Conservation (phyloP, 1,140 invertebrate genomes). For the Theocolax elegans region DNA sequence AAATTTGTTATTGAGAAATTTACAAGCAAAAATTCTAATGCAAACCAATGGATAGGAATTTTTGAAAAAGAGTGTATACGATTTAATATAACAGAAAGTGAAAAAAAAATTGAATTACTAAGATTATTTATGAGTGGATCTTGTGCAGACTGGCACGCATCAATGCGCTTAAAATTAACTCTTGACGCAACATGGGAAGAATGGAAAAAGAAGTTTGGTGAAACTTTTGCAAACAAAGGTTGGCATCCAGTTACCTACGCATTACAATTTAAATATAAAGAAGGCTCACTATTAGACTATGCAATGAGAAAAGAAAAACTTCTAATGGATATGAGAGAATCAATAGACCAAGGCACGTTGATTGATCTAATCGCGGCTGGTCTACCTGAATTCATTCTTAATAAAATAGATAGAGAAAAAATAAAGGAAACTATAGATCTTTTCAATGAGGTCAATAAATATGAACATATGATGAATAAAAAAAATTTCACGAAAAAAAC, state of each 20-base stretch:
- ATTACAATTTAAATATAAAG: conserved; percentile 41
- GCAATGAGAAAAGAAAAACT: conserved; percentile 46
- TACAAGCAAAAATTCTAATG: neutral
- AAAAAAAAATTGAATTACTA: conserved; percentile 8
- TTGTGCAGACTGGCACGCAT: conserved; percentile 43
- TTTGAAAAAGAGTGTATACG: conserved; percentile 16
- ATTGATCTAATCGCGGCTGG: conserved; percentile 43
- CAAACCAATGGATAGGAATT: neutral
- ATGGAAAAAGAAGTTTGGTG: conserved; percentile 47
- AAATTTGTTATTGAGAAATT: conserved; percentile 4
- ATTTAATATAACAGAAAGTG: neutral
- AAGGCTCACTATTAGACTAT: conserved; percentile 43
- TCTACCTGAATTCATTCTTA: conserved; percentile 43
- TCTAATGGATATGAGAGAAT: conserved; percentile 43
- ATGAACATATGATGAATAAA: conserved; percentile 38
- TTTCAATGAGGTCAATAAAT: conserved; percentile 42
- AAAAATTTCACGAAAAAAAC: conserved; percentile 35
- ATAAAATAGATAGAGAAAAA: conserved; percentile 44
- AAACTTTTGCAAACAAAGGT: conserved; percentile 48
- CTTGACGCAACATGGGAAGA: conserved; percentile 38
- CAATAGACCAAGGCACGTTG: conserved; percentile 38
- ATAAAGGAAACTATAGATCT: conserved; percentile 41
- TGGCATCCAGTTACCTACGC: conserved; percentile 46
- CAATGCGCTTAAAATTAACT: conserved; percentile 40
- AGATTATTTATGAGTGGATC: conserved; percentile 29